Percentiles rank a stretch among this genome's conserved stretches.
Evolutionary conservation across 2,888 invertebrate species (phyloP).

Genomic region (Cordilura impudica): DNA sequence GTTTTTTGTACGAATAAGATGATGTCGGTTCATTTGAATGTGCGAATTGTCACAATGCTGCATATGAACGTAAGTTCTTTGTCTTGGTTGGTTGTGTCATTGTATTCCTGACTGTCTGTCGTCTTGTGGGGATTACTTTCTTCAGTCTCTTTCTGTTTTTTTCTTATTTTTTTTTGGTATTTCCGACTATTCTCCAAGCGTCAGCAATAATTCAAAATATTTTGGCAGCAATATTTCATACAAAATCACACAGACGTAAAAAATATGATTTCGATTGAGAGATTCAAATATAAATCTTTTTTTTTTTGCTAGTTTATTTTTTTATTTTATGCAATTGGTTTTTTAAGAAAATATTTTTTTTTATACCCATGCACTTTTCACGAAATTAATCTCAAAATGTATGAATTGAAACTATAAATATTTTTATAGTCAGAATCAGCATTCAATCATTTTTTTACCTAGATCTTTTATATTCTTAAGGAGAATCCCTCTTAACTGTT

Average conservation of each 20-base stretch:
- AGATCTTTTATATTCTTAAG: too few relatives aligned
- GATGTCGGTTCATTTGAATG: too few relatives aligned
- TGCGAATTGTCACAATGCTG: too few relatives aligned
- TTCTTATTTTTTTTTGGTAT: conserved; percentile 20
- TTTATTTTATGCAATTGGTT: not conserved
- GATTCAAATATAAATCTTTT: conserved; percentile 8
- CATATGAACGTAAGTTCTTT: too few relatives aligned
- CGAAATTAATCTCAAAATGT: too few relatives aligned
- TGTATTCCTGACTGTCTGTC: conserved; percentile 3
- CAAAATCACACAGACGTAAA: not conserved
- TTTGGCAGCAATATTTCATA: conserved; percentile 29
- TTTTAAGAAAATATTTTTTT: not conserved
- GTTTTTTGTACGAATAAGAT: too few relatives aligned
- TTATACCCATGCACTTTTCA: not conserved
- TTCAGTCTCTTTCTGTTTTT: not conserved
- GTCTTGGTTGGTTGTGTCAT: not conserved
- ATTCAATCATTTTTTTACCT: too few relatives aligned
- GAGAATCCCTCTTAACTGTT: too few relatives aligned
- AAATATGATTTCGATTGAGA: not conserved
- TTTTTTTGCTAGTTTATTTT: not conserved
- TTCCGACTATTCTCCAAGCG: conserved; percentile 1
- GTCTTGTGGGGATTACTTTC: conserved; percentile 5
- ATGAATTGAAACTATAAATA: too few relatives aligned
- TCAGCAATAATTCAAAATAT: conserved; percentile 48
- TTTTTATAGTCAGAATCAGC: too few relatives aligned